phyloP scores from a whole-genome alignment of 64 coral and sea anemone genomes.

The Pocillopora verrucosa region DNA sequence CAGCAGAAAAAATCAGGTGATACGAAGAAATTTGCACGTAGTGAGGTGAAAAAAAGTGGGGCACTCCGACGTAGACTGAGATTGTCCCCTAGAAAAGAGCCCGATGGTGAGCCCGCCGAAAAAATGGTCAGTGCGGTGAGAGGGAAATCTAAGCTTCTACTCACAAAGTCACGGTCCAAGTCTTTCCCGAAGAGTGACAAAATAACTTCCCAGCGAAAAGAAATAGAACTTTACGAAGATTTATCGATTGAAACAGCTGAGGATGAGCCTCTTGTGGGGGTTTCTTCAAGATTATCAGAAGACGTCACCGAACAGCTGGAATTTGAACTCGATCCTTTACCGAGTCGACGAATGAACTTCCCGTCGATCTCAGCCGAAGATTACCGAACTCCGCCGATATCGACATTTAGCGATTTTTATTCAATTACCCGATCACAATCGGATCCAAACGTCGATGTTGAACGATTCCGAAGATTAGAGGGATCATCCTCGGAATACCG shows the following conservation, averaged over 20 bases:
- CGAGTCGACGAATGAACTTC: not conserved
- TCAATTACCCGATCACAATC: constrained; percentile 37
- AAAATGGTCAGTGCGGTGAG: not conserved
- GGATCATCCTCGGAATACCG: constrained; percentile 18
- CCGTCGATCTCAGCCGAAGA: not conserved
- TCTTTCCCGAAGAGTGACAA: not conserved
- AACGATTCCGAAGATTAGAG: constrained; percentile 18
- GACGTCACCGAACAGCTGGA: not conserved
- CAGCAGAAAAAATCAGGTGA: not conserved
- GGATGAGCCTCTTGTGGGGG: not conserved
- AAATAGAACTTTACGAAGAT: not conserved
- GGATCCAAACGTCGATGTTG: constrained; percentile 27
- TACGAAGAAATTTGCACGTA: not conserved
- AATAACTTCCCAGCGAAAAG: not conserved
- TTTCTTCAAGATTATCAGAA: not conserved
- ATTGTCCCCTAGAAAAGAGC: constrained; percentile 35
- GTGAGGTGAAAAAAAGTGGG: not conserved
- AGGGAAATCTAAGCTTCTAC: not conserved
- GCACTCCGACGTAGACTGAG: not conserved
- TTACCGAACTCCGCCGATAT: constrained; percentile 7
- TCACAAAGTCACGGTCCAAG: constrained; percentile 1
- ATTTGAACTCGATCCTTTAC: no score
- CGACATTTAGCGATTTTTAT: constrained; percentile 19
- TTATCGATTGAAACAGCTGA: not conserved
- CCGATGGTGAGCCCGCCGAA: constrained; percentile 13